Conservation (phyloP, 2,888 invertebrate genomes). For the Agriopis marginaria region DNA sequence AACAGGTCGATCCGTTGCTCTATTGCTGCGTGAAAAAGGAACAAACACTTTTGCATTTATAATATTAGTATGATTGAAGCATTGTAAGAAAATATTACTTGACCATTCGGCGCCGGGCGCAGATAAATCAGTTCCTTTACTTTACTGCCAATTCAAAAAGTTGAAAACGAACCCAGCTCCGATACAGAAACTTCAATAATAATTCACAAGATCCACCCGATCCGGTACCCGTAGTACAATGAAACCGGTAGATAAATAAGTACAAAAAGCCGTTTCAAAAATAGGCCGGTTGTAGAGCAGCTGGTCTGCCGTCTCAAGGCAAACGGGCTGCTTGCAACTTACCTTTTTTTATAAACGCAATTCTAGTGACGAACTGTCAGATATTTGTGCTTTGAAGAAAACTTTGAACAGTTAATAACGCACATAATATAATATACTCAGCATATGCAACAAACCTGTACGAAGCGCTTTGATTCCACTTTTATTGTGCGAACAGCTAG, state of each 20-base stretch:
- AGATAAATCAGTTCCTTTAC: no score
- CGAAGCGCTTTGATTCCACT: no score
- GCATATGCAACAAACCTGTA: background rate
- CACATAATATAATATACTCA: background rate
- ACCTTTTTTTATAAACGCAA: slow-evolving; percentile 29
- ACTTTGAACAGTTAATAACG: slow-evolving; percentile 11
- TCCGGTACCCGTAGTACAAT: slow-evolving; percentile 49
- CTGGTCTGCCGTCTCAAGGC: slow-evolving; percentile 79
- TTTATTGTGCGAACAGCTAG: no score
- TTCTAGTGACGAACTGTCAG: slow-evolving; percentile 49
- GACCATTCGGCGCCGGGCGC: no score
- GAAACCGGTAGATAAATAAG: slow-evolving; percentile 74
- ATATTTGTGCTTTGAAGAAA: slow-evolving; percentile 41
- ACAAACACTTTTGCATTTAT: no score
- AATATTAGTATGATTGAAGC: no score
- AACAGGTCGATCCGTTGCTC: no score
- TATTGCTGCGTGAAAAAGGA: no score
- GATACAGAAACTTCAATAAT: slow-evolving; percentile 36
- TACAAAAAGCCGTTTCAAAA: slow-evolving; percentile 76
- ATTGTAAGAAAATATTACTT: no score
- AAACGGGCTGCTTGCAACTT: slow-evolving; percentile 67
- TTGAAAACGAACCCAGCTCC: slow-evolving; percentile 14
- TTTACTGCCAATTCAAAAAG: slow-evolving; percentile 5
- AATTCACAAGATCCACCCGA: slow-evolving; percentile 33
- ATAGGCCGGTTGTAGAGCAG: slow-evolving; percentile 71